phyloP scores from a whole-genome alignment of 2,888 invertebrate genomes.

The Stegophylla sp. region DNA sequence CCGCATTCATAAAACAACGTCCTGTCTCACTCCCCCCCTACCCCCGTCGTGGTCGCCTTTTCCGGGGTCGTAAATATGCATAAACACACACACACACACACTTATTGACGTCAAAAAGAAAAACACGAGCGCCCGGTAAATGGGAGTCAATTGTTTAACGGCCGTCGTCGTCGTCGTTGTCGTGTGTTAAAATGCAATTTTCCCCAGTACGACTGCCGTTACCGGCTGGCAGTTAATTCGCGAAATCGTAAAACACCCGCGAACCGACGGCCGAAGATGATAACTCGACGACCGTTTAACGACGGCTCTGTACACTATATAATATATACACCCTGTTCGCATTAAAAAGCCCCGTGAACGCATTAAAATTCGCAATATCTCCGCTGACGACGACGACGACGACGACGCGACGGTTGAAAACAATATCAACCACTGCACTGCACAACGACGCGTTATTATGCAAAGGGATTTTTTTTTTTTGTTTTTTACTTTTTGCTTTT shows the following conservation, averaged over 20 bases:
- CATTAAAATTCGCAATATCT: slow-evolving; percentile 49
- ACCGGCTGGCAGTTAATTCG: slow-evolving; percentile 45
- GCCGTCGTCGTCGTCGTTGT: slow-evolving; percentile 17
- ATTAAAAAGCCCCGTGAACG: slow-evolving; percentile 1
- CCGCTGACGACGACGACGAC: no score
- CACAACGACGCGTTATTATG: neutral
- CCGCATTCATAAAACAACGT: slow-evolving; percentile 34
- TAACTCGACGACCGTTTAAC: slow-evolving; percentile 48
- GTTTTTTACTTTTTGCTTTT: neutral
- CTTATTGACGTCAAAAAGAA: slow-evolving; percentile 27
- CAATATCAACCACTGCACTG: neutral
- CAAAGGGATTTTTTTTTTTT: slow-evolving; percentile 1
- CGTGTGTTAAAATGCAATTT: slow-evolving; percentile 56
- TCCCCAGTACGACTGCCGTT: slow-evolving; percentile 44
- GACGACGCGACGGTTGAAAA: no score
- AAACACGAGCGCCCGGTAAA: slow-evolving; percentile 48
- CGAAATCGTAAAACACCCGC: slow-evolving; percentile 56
- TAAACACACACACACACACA: no score
- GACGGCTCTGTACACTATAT: neutral
- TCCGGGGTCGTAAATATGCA: slow-evolving; percentile 23
- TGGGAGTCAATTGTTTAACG: slow-evolving; percentile 57
- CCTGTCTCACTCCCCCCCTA: neutral
- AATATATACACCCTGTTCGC: slow-evolving; percentile 33
- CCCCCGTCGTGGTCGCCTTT: neutral
- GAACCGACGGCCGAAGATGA: no score